Evolutionary conservation across 2,888 invertebrate genomes (phyloP), one percentile per base, ranked within the genome.

Genomic region (Campoletis raptor): DNA sequence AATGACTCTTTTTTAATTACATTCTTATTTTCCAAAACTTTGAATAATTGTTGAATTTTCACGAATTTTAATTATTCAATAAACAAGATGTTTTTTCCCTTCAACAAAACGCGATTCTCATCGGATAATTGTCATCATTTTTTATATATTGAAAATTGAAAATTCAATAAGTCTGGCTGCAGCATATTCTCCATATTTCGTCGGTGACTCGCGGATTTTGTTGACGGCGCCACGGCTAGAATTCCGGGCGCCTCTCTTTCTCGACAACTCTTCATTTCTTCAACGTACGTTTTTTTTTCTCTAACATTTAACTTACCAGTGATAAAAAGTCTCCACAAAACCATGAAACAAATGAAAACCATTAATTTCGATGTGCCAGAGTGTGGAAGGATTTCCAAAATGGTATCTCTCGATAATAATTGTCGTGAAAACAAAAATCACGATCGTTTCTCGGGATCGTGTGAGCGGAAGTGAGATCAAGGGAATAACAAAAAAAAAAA

Each of bases 121-220:
- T 48, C 45, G 8, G 15, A 54, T 69, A 8, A 7, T 10, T 45
- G 12, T 10, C 9, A 4, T 57, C 24, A 12, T 45, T 15, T 45
- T 21, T 24, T 15, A 8, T 5, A 42, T 15, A 24, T 45, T 9
- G 30, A 24, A 45, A 12, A 7, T 45, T 30, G 42, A 24, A 70
- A 45, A 48, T 54, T 54, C 52, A 52, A 21, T 18, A n/a, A 61
- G 6, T 66, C 40, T 15, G 24, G 61, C 36, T 40, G 10, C 73
- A 24, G 64, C 40, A 61, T 79, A 67, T 57, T 45, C 24, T 69
- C 45, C 79, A 61, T 48, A 69, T 45, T 72, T 42, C 48, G 61
- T 24, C 12, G 54, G 69, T 73, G 83, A 86, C 85, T 80, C 70
- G 84, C 37, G 83, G 74, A 76, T 80, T 80, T 83, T 40, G 15